phyloP scores from a whole-genome alignment of 2,797 vertebrate genomes.

The Sebastes hopkinsi region DNA sequence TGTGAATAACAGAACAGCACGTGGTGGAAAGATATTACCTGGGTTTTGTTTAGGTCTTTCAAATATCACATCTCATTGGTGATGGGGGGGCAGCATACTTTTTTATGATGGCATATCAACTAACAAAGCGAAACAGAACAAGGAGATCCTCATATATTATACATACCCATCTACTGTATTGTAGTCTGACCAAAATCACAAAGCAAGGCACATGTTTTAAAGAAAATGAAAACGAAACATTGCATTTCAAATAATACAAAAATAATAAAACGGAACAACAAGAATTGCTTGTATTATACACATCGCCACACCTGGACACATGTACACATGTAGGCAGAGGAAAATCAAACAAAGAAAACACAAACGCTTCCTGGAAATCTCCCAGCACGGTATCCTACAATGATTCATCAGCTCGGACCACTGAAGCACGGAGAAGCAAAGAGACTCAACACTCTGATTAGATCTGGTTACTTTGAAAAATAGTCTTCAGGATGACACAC shows the following conservation, averaged over 20 bases:
- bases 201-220: constrained; percentile 86
- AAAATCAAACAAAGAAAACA: constrained; percentile 19
- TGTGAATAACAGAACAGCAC: not conserved
- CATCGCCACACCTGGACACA: constrained; percentile 64
- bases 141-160: constrained; percentile 54
- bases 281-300: constrained; percentile 63
- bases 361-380: constrained; percentile 59
- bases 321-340: constrained; percentile 47
- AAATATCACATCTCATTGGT: not conserved
- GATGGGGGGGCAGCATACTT: not conserved
- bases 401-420: constrained; percentile 65
- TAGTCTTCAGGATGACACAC: constrained; percentile 73
- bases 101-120: not conserved
- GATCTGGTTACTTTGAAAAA: constrained; percentile 78
- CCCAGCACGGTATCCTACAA: constrained; percentile 69
- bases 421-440: constrained; percentile 75
- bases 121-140: constrained; percentile 25
- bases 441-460: constrained; percentile 68
- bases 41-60: not conserved
- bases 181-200: constrained; percentile 70
- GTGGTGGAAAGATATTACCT: not conserved
- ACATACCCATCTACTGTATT: constrained; percentile 65
- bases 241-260: constrained; percentile 70
- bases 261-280: constrained; percentile 56
- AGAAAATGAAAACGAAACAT: constrained; percentile 52